Percentiles rank a stretch among this genome's conserved stretches.
Evolutionary conservation across 1,140 invertebrate species (phyloP).

Genomic region (Caenorhabditis briggsae): DNA sequence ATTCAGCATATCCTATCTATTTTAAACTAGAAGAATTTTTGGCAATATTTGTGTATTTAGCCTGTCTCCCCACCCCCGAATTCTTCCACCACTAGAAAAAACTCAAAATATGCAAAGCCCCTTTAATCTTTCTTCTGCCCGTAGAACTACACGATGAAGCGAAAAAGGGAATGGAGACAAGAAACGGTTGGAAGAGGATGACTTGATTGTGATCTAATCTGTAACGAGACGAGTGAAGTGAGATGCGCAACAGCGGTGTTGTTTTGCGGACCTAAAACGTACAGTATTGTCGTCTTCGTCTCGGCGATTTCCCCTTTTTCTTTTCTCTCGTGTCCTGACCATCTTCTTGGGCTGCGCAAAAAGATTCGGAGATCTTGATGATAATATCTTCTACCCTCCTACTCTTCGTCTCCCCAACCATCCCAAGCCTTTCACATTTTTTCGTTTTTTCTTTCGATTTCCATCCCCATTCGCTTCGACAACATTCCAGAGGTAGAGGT

Average conservation of each 20-base stretch:
- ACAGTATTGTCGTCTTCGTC: conserved; percentile 13
- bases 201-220: conserved; percentile 36
- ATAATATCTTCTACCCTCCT: background rate
- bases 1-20: no score
- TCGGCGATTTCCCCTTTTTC: background rate
- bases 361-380: conserved; percentile 47
- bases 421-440: conserved; percentile 24
- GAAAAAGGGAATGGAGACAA: background rate
- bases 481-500: background rate
- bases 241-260: background rate
- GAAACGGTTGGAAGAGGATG: conserved; percentile 4
- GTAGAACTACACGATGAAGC: background rate
- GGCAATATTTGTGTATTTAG: background rate
- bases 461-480: background rate
- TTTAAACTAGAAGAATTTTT: background rate
- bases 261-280: conserved; percentile 19
- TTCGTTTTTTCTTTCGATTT: background rate
- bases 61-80: background rate
- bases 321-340: background rate
- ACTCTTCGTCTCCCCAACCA: background rate
- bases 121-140: background rate
- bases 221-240: background rate
- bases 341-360: background rate
- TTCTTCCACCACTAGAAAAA: background rate
- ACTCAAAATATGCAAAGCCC: background rate